These are phyloP conservation scores for Battus philenor DNA, from an alignment of 1,140 invertebrate species.

Conservation along the genomic window DNA sequence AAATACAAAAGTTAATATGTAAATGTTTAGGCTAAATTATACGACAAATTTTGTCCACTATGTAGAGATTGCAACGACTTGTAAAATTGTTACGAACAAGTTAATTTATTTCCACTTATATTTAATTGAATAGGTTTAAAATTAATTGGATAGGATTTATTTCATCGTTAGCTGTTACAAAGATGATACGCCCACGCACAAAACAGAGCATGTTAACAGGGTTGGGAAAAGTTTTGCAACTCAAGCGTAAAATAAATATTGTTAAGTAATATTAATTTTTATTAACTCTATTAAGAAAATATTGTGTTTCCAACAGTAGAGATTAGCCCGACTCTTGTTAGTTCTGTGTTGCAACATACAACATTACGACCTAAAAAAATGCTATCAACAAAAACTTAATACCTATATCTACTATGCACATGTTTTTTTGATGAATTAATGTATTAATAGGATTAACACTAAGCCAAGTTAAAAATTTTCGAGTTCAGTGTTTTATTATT, in stretches of 20 bases:
- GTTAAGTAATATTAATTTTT: conserved; percentile 67
- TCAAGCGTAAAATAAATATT: conserved; percentile 52
- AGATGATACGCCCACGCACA: conserved; percentile 1
- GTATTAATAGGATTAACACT: background rate
- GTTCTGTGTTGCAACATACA: conserved; percentile 38
- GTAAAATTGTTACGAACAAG: too few relatives aligned
- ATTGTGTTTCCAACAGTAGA: conserved; percentile 36
- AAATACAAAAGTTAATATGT: too few relatives aligned
- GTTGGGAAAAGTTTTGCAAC: conserved; percentile 40
- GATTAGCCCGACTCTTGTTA: conserved; percentile 41
- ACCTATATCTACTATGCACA: background rate
- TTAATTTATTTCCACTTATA: too few relatives aligned
- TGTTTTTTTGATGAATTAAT: background rate
- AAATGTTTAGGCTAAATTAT: too few relatives aligned
- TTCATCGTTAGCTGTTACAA: too few relatives aligned
- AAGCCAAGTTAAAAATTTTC: background rate
- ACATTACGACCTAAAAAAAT: conserved; percentile 50
- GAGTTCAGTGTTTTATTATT: background rate
- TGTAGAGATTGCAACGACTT: too few relatives aligned
- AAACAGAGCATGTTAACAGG: conserved; percentile 23
- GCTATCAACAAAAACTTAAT: conserved; percentile 33
- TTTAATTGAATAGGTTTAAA: too few relatives aligned
- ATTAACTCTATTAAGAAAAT: conserved; percentile 49
- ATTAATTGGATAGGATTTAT: too few relatives aligned
- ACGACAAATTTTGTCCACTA: too few relatives aligned